Evolutionary conservation across 2,888 invertebrate genomes (phyloP).

Genomic region (Ferdinandea cuprea): DNA sequence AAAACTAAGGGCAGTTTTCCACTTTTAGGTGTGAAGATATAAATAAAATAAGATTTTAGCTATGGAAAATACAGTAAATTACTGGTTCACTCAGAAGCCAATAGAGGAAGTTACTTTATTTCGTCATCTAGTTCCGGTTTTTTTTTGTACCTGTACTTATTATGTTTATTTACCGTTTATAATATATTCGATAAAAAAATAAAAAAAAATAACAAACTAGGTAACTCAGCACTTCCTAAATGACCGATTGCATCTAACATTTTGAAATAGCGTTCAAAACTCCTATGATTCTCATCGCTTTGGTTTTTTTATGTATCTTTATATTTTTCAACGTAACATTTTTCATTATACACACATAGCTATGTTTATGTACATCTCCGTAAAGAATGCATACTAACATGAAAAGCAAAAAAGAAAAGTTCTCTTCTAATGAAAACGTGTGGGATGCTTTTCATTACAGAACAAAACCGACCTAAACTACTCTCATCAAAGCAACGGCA

Average conservation of each 20-base stretch:
- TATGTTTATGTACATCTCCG: neutral
- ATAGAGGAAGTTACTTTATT: too few species aligned
- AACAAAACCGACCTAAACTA: conserved; percentile 51
- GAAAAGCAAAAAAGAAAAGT: conserved; percentile 3
- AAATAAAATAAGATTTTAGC: too few species aligned
- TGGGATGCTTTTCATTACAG: conserved; percentile 57
- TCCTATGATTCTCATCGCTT: neutral
- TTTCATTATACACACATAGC: neutral
- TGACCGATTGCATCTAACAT: neutral
- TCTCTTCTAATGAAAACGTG: conserved; percentile 25
- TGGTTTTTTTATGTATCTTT: neutral
- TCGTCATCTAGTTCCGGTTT: too few species aligned
- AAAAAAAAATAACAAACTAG: neutral
- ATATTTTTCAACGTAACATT: neutral
- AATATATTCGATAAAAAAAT: too few species aligned
- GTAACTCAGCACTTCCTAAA: neutral
- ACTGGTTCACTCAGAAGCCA: too few species aligned
- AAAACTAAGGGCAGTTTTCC: too few species aligned
- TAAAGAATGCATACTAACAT: neutral
- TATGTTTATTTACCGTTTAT: too few species aligned
- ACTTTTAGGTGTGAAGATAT: too few species aligned
- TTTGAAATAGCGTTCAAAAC: neutral
- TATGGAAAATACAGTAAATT: too few species aligned
- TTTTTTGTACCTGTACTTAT: too few species aligned
- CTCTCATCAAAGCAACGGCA: conserved; percentile 40